phyloP scores from a whole-genome alignment of 2,888 invertebrate species.

The Plebejus argus region DNA sequence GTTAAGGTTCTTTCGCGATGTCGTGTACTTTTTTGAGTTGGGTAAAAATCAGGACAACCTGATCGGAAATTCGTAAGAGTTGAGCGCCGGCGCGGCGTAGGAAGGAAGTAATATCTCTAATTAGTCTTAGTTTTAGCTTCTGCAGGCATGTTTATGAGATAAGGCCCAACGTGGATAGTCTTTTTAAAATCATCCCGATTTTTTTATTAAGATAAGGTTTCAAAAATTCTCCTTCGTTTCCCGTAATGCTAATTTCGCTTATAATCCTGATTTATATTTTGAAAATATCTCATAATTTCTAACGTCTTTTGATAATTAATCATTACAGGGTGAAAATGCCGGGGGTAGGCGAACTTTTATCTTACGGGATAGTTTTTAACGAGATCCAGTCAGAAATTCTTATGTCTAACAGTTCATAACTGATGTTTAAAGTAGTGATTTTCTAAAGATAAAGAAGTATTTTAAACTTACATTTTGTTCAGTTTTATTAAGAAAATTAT shows the following conservation, averaged over 20 bases:
- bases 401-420: not conserved
- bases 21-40: too few relatives aligned
- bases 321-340: conserved; percentile 1
- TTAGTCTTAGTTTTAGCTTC: too few relatives aligned
- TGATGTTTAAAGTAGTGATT: not conserved
- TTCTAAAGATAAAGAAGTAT: not conserved
- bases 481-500: not conserved
- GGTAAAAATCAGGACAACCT: too few relatives aligned
- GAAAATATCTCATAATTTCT: conserved; percentile 6
- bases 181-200: too few relatives aligned
- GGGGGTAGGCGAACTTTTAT: not conserved
- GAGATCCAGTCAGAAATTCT: conserved; percentile 6
- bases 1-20: too few relatives aligned
- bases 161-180: too few relatives aligned
- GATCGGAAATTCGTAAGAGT: too few relatives aligned
- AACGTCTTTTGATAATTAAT: conserved; percentile 12
- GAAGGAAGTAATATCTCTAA: too few relatives aligned
- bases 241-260: not conserved
- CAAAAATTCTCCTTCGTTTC: not conserved
- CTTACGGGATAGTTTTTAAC: not conserved
- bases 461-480: not conserved
- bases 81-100: too few relatives aligned
- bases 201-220: too few relatives aligned
- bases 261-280: not conserved
- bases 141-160: too few relatives aligned